A percentile compares a stretch with the other conserved stretches of the same genome.
These are phyloP conservation scores for Embiotoca jacksoni DNA, from an alignment of 2,113 vertebrate species.

Conservation along the genomic window DNA sequence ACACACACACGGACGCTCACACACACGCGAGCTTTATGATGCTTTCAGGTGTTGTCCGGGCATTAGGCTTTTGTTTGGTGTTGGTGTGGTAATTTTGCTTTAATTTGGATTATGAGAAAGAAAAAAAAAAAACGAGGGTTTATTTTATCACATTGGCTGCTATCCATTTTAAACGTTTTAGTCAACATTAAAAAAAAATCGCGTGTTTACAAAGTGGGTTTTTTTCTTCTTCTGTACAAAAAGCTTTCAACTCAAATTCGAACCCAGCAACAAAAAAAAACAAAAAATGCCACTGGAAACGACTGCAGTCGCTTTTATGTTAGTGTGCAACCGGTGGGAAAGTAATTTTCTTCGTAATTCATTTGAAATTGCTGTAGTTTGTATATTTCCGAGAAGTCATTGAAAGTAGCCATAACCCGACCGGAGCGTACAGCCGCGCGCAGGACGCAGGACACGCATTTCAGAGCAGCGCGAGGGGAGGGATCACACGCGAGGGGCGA, in stretches of 20 bases:
- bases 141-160: no score
- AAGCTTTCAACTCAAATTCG: no score
- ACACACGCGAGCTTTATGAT: slow-evolving; percentile 36
- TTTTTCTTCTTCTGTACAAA: no score
- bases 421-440: slow-evolving; percentile 6
- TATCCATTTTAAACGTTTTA: no score
- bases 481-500: slow-evolving; percentile 75
- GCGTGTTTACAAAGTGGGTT: no score
- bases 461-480: slow-evolving; percentile 51
- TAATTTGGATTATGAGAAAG: not conserved
- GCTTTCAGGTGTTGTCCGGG: slow-evolving; percentile 44
- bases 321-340: not conserved
- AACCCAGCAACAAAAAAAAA: no score
- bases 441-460: slow-evolving; percentile 12
- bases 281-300: no score
- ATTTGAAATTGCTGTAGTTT: not conserved
- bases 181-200: no score
- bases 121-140: not conserved
- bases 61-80: not conserved
- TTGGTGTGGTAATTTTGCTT: not conserved
- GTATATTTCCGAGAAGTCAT: slow-evolving; percentile 12
- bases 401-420: slow-evolving; percentile 61
- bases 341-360: rapidly evolving
- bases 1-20: slow-evolving; percentile 43
- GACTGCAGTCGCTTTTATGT: no score